Percentiles rank a stretch among this genome's conserved stretches.
phyloP scores from a whole-genome alignment of 2,888 invertebrate genomes.

The Papilio protenor region DNA sequence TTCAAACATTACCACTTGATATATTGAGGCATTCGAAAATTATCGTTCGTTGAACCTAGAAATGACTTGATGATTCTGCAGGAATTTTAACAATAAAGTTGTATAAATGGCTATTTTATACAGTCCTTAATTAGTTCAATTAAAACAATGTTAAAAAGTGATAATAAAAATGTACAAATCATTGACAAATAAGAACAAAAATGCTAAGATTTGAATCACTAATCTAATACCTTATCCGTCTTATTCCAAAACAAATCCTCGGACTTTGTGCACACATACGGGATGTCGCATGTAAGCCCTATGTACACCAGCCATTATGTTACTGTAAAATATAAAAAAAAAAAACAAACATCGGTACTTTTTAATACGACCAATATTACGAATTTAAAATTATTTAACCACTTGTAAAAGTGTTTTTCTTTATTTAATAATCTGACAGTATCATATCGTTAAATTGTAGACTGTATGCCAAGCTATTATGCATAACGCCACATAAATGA shows the following conservation, averaged over 20 bases:
- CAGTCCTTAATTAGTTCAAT: neutral
- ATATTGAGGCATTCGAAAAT: conserved; percentile 2
- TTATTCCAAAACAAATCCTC: conserved; percentile 10
- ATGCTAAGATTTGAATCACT: conserved; percentile 16
- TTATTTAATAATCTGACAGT: neutral
- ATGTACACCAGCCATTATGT: neutral
- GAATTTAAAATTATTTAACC: neutral
- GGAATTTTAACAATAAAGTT: neutral
- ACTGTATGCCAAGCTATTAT: neutral
- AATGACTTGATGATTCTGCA: conserved; percentile 18
- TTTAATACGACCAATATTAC: neutral
- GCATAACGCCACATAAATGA: neutral
- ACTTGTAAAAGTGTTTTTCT: neutral
- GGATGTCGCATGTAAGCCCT: neutral
- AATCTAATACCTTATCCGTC: conserved; percentile 25
- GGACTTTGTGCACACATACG: neutral
- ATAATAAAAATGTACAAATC: neutral
- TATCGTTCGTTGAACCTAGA: conserved; percentile 39
- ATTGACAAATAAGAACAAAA: neutral
- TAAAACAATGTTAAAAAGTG: neutral
- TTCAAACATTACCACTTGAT: conserved; percentile 37
- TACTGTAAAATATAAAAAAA: neutral
- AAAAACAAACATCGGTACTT: neutral
- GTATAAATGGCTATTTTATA: neutral
- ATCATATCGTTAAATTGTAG: neutral